phyloP scores from a whole-genome alignment of 2,888 invertebrate genomes.

The Scaptomyza reducta region DNA sequence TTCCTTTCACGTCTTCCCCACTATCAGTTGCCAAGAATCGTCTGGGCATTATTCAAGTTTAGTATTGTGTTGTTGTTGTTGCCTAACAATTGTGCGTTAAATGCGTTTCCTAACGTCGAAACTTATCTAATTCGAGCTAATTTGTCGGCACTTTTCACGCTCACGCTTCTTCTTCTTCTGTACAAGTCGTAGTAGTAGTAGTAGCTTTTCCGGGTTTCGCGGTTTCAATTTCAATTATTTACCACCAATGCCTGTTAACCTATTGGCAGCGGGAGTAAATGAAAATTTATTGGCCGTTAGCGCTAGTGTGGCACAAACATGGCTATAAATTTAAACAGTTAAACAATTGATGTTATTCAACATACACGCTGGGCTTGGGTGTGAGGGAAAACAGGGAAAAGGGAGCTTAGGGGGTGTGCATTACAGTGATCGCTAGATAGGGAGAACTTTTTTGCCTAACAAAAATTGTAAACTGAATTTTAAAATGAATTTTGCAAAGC shows the following conservation, averaged over 20 bases:
- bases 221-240: slow-evolving; percentile 56
- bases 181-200: no score
- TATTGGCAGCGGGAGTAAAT: slow-evolving; percentile 31
- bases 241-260: slow-evolving; percentile 17
- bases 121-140: slow-evolving; percentile 60
- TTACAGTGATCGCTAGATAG: background rate
- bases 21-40: slow-evolving; percentile 58
- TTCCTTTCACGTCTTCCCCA: slow-evolving; percentile 32
- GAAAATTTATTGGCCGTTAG: slow-evolving; percentile 69
- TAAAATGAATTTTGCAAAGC: no score
- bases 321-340: slow-evolving; percentile 63
- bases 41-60: slow-evolving; percentile 56
- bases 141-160: slow-evolving; percentile 59
- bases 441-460: background rate
- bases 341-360: slow-evolving; percentile 63
- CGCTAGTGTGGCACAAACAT: slow-evolving; percentile 60
- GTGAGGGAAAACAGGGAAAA: background rate
- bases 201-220: background rate
- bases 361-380: background rate
- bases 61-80: slow-evolving; percentile 9
- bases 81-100: slow-evolving; percentile 55
- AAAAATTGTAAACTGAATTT: background rate
- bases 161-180: background rate
- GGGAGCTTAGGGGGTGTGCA: background rate
- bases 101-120: slow-evolving; percentile 44